A percentile compares a stretch with the other conserved stretches of the same genome.
Evolutionary conservation across 1,140 invertebrate genomes (phyloP).

Genomic region (Drosophila melanogaster): Release_6_plus_ISO1_MT NT_037436.4:9307501-9308000

Average conservation of each 20-base stretch:
- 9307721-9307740: slow-evolving; percentile 40
- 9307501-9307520: slow-evolving; percentile 78
- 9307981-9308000: slow-evolving; percentile 20
- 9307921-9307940: slow-evolving; percentile 4
- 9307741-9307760: slow-evolving; percentile 60
- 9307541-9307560: slow-evolving; percentile 38
- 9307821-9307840: slow-evolving; percentile 61
- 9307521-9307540: slow-evolving; percentile 40
- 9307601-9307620: slow-evolving; percentile 82
- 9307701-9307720: slow-evolving; percentile 54
- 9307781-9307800: slow-evolving; percentile 23
- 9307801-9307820: slow-evolving; percentile 1
- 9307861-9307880: slow-evolving; percentile 55
- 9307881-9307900: slow-evolving; percentile 64
- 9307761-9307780: slow-evolving; percentile 76
- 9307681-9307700: slow-evolving; percentile 57
- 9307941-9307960: slow-evolving; percentile 10
- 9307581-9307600: slow-evolving; percentile 58
- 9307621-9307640: slow-evolving; percentile 83
- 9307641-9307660: slow-evolving; percentile 83
- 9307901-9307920: slow-evolving; percentile 32
- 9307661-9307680: slow-evolving; percentile 82
- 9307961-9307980: not conserved
- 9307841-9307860: slow-evolving; percentile 60
- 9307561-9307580: slow-evolving; percentile 56